These are phyloP conservation scores for Elaeidobius kamerunicus DNA, from an alignment of 2,888 invertebrate species.

Conservation along the genomic window DNA sequence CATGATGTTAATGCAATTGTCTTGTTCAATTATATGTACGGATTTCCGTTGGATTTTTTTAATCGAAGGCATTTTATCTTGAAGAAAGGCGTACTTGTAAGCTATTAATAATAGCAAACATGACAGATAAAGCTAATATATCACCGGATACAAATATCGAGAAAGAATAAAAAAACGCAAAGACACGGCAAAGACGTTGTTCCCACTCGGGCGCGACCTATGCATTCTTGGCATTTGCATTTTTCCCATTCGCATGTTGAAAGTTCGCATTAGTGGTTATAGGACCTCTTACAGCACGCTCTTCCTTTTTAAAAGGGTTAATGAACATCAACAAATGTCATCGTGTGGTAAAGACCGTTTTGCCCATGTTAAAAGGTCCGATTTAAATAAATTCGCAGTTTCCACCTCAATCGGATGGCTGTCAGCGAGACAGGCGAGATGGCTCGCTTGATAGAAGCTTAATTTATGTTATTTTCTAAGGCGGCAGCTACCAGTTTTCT, in stretches of 20 bases:
- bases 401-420: conserved; percentile 19
- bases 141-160: conserved; percentile 16
- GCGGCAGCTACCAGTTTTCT: conserved; percentile 36
- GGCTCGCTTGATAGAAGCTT: conserved; percentile 19
- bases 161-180: conserved; percentile 4
- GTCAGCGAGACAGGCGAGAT: conserved; percentile 24
- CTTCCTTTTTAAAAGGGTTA: conserved; percentile 15
- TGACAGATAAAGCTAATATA: conserved; percentile 19
- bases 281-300: conserved; percentile 13
- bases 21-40: too few relatives aligned
- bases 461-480: conserved; percentile 37
- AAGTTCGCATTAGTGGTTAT: conserved; percentile 7
- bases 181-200: conserved; percentile 7
- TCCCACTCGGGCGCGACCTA: conserved; percentile 12
- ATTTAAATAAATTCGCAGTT: conserved; percentile 30
- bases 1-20: too few relatives aligned
- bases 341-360: conserved; percentile 25
- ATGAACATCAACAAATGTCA: conserved; percentile 21
- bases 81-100: neutral
- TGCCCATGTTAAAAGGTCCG: conserved; percentile 20
- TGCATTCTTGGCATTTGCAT: conserved; percentile 15
- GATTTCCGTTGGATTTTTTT: too few relatives aligned
- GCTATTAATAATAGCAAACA: conserved; percentile 9
- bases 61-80: neutral
- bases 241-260: conserved; percentile 12